These are phyloP conservation scores for Pithys albifrons DNA, from an alignment of 2,113 vertebrate species.

Conservation along the genomic window DNA sequence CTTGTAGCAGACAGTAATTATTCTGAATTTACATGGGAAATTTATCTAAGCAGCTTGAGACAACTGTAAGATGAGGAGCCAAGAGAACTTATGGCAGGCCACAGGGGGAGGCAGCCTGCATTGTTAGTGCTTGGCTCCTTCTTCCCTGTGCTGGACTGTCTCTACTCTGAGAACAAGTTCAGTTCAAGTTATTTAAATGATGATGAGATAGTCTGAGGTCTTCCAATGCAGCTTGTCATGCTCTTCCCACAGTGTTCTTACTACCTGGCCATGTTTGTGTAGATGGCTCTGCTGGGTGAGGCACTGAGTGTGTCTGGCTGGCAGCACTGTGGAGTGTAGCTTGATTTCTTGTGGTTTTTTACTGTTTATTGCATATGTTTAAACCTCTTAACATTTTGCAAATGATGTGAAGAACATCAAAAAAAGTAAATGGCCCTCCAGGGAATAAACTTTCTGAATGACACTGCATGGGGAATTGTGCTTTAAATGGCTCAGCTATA, in stretches of 20 bases:
- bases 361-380: background rate
- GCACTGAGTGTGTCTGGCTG: background rate
- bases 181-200: background rate
- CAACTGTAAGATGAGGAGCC: background rate
- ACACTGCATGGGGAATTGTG: background rate
- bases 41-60: slow-evolving; percentile 13
- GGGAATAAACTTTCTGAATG: slow-evolving; percentile 21
- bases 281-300: background rate
- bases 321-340: background rate
- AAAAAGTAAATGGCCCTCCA: background rate
- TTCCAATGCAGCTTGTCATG: background rate
- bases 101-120: background rate
- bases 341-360: background rate
- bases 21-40: slow-evolving; percentile 39
- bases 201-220: background rate
- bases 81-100: background rate
- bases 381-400: background rate
- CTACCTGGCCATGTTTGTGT: fast-evolving
- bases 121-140: background rate
- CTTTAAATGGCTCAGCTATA: background rate
- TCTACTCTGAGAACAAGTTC: background rate
- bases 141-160: background rate
- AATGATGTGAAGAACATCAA: background rate
- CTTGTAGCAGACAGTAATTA: background rate
- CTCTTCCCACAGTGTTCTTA: background rate